Evolutionary conservation across 2,113 vertebrate species (phyloP).

Genomic region (Ellobius talpinus): DNA sequence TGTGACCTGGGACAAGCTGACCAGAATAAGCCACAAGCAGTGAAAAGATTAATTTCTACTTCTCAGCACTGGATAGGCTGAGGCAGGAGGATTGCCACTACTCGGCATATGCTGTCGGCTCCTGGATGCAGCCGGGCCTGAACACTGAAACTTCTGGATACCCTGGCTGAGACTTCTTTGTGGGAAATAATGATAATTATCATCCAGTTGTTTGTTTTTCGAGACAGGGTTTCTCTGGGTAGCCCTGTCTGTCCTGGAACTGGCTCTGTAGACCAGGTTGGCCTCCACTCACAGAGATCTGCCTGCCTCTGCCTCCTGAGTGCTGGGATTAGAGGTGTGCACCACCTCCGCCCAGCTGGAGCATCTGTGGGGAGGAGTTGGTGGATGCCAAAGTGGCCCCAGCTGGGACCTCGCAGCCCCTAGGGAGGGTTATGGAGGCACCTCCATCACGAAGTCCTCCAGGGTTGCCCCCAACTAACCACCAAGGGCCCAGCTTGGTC

Average conservation of each 20-base stretch:
- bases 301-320: too few species aligned
- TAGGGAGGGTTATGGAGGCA: background rate
- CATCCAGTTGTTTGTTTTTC: too few species aligned
- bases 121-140: background rate
- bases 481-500: background rate
- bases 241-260: too few species aligned
- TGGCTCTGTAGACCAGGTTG: too few species aligned
- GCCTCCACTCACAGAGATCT: too few species aligned
- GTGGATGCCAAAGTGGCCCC: background rate
- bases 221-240: too few species aligned
- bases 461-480: background rate
- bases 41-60: background rate
- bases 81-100: background rate
- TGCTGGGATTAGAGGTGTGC: too few species aligned
- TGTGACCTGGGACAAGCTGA: background rate
- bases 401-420: background rate
- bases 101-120: background rate
- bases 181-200: background rate
- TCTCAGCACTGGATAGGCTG: background rate
- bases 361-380: background rate
- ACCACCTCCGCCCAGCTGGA: background rate
- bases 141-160: background rate
- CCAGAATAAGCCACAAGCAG: background rate
- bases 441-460: constrained; percentile 43
- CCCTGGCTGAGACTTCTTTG: too few species aligned